These are phyloP conservation scores for Aphidius ervi DNA, from an alignment of 1,140 invertebrate species.

Conservation along the genomic window DNA sequence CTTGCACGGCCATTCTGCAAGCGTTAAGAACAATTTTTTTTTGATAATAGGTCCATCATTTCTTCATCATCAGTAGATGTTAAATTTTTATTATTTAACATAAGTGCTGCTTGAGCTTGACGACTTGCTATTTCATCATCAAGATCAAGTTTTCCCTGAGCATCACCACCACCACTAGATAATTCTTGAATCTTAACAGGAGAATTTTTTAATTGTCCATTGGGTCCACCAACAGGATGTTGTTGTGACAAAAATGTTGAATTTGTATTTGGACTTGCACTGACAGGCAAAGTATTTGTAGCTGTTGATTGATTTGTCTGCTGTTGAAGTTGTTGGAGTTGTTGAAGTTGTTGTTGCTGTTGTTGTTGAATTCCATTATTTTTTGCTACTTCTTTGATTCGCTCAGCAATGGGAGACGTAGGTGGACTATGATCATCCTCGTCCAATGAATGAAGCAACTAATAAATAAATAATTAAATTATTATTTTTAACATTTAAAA, in stretches of 20 bases:
- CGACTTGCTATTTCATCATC: constrained; percentile 33
- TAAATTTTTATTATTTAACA: constrained; percentile 32
- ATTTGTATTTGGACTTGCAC: constrained; percentile 44
- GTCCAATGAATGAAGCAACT: constrained; percentile 64
- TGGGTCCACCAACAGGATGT: constrained; percentile 30
- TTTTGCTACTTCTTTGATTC: constrained; percentile 31
- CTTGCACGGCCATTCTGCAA: constrained; percentile 35
- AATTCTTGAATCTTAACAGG: constrained; percentile 32
- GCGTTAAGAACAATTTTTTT: constrained; percentile 45
- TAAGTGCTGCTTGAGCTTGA: constrained; percentile 30
- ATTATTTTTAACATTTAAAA: not conserved
- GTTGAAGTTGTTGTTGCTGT: constrained; percentile 40
- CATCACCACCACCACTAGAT: constrained; percentile 28
- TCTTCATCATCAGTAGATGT: constrained; percentile 37
- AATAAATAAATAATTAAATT: constrained; percentile 15
- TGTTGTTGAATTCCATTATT: constrained; percentile 24
- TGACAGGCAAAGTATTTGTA: constrained; percentile 42
- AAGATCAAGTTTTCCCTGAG: constrained; percentile 29
- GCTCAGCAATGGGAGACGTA: constrained; percentile 46
- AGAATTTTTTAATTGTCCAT: constrained; percentile 44
- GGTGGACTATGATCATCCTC: constrained; percentile 58
- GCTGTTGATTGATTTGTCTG: not conserved
- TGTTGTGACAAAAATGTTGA: constrained; percentile 38
- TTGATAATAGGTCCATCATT: constrained; percentile 38
- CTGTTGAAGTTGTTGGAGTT: constrained; percentile 19